These are phyloP conservation scores for Limanda limanda DNA, from an alignment of 2,113 vertebrate genomes.

Conservation along the genomic window DNA sequence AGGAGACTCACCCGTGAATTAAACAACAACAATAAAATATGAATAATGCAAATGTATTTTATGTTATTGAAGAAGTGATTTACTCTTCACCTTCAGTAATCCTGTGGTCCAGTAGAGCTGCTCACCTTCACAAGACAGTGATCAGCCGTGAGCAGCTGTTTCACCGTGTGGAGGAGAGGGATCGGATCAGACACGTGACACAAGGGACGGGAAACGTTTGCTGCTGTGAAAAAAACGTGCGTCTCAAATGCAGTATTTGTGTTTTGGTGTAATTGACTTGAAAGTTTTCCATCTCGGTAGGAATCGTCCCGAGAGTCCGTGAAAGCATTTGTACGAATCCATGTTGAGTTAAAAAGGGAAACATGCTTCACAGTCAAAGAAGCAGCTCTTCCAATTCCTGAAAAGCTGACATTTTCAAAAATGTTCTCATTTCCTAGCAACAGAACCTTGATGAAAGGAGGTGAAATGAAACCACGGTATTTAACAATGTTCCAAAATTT, in stretches of 20 bases:
- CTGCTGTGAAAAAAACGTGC: neutral
- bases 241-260: neutral
- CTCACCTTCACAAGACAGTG: neutral
- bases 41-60: too few species aligned
- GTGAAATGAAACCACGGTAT: conserved; percentile 26
- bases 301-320: too few species aligned
- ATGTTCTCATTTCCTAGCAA: neutral
- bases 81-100: neutral
- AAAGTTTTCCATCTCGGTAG: too few species aligned
- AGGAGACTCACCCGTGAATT: neutral
- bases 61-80: neutral
- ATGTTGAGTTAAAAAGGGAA: too few species aligned
- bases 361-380: neutral
- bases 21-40: neutral
- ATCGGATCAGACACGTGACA: neutral
- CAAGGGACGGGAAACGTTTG: neutral
- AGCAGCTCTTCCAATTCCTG: conserved; percentile 12
- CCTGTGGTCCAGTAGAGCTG: neutral
- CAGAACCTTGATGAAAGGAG: conserved; percentile 12
- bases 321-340: neutral
- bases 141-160: neutral
- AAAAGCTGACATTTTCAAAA: conserved; percentile 28
- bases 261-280: conserved; percentile 4
- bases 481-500: conserved; percentile 18
- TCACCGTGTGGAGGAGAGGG: neutral